Evolutionary conservation across 1,140 invertebrate species (phyloP).

Genomic region (Drosophila repleta): DNA sequence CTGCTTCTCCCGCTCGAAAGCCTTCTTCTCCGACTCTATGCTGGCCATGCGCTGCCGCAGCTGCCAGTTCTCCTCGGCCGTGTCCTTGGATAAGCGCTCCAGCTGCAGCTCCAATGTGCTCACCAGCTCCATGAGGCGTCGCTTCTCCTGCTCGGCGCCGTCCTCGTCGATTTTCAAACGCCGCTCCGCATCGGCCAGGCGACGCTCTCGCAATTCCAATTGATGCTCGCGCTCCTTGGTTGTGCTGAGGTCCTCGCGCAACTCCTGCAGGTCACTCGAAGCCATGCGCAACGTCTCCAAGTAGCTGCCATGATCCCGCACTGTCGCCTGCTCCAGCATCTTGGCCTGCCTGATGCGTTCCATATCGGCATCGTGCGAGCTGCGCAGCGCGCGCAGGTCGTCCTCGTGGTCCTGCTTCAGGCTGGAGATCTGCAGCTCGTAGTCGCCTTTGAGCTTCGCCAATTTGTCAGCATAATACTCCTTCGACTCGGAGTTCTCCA

Average conservation of each 20-base stretch:
- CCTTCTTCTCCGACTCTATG: constrained; percentile 73
- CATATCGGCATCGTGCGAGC: constrained; percentile 80
- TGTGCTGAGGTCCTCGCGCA: constrained; percentile 75
- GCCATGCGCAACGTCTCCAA: constrained; percentile 83
- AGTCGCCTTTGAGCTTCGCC: constrained; percentile 76
- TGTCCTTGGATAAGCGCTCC: constrained; percentile 79
- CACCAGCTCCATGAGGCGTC: constrained; percentile 84
- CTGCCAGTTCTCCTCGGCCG: constrained; percentile 84
- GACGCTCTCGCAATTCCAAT: constrained; percentile 78
- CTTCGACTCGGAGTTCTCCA: constrained; percentile 74
- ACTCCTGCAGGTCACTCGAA: constrained; percentile 78
- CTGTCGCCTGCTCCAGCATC: constrained; percentile 75
- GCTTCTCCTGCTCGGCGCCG: constrained; percentile 84
- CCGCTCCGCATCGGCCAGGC: constrained; percentile 77
- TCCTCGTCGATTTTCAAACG: constrained; percentile 83
- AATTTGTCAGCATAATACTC: constrained; percentile 79
- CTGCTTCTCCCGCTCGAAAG: constrained; percentile 84
- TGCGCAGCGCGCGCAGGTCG: constrained; percentile 81
- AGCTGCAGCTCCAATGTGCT: constrained; percentile 84
- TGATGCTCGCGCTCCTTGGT: constrained; percentile 80
- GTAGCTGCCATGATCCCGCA: constrained; percentile 83
- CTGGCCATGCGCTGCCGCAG: constrained; percentile 81
- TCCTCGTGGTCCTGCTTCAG: constrained; percentile 80
- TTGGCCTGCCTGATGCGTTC: constrained; percentile 84
- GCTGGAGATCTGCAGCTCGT: constrained; percentile 79